phyloP scores from a whole-genome alignment of 2,888 invertebrate species.

The Notodonta dromedarius region DNA sequence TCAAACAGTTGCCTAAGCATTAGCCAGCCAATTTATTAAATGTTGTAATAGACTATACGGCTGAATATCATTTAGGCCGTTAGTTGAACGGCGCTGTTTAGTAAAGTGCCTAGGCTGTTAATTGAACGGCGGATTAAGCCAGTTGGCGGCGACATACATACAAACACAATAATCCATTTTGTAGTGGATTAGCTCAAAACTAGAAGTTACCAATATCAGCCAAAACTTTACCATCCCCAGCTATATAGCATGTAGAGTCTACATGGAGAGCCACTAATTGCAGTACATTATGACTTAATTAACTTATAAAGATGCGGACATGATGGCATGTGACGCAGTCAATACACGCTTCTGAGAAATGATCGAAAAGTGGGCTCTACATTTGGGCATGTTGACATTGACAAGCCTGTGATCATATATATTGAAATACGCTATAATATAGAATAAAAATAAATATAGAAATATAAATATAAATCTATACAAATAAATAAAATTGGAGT shows the following conservation, averaged over 20 bases:
- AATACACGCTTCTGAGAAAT: slow-evolving; percentile 26
- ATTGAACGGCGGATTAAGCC: too few relatives aligned
- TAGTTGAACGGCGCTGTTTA: too few relatives aligned
- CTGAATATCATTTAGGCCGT: too few relatives aligned
- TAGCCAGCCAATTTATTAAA: too few relatives aligned
- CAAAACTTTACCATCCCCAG: neutral
- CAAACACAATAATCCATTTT: too few relatives aligned
- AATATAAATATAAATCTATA: too few relatives aligned
- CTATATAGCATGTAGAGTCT: neutral
- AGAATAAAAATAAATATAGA: neutral
- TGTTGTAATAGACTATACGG: too few relatives aligned
- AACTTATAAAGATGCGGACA: slow-evolving; percentile 29
- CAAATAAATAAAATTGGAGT: too few relatives aligned
- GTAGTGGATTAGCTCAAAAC: too few relatives aligned
- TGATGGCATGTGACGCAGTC: slow-evolving; percentile 16
- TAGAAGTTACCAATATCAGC: neutral
- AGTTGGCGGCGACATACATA: too few relatives aligned
- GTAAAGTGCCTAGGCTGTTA: too few relatives aligned
- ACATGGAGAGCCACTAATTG: slow-evolving; percentile 12
- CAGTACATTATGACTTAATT: slow-evolving; percentile 40
- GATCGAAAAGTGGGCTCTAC: slow-evolving; percentile 9
- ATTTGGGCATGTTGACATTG: slow-evolving; percentile 20
- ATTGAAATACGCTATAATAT: neutral
- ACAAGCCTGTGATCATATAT: slow-evolving; percentile 8
- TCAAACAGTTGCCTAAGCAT: too few relatives aligned